These are phyloP conservation scores for Hypolimnas misippus DNA, from an alignment of 2,888 invertebrate genomes.

Conservation along the genomic window DNA sequence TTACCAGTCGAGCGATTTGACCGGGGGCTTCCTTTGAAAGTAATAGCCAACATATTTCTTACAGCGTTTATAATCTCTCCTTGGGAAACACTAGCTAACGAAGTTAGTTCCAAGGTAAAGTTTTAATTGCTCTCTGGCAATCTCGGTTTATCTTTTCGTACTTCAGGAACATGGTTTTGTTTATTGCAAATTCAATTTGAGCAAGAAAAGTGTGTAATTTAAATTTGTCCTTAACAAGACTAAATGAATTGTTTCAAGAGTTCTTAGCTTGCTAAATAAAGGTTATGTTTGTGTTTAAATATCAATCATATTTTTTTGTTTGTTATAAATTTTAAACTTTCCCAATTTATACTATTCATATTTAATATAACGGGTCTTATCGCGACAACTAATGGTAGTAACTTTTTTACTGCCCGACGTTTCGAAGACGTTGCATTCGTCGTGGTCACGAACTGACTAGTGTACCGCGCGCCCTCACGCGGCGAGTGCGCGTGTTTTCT, in stretches of 20 bases:
- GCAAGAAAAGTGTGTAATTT: constrained; percentile 33
- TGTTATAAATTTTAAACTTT: too few relatives aligned
- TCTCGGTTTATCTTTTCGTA: constrained; percentile 81
- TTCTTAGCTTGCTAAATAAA: neutral
- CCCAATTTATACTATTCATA: too few relatives aligned
- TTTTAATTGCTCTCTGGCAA: constrained; percentile 82
- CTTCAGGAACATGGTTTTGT: constrained; percentile 73
- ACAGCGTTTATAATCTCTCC: constrained; percentile 66
- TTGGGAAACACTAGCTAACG: constrained; percentile 74
- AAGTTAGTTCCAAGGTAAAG: constrained; percentile 81
- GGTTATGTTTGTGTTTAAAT: neutral
- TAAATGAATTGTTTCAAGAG: neutral
- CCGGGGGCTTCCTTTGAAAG: constrained; percentile 15
- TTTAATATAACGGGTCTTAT: too few relatives aligned
- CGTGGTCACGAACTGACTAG: too few relatives aligned
- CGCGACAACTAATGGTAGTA: too few relatives aligned
- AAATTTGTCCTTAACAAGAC: constrained; percentile 24
- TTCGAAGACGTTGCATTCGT: too few relatives aligned
- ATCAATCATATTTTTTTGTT: too few relatives aligned
- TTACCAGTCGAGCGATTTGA: constrained; percentile 23
- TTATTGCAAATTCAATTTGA: constrained; percentile 80
- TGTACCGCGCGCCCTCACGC: too few relatives aligned
- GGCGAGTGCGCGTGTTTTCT: too few relatives aligned
- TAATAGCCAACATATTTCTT: constrained; percentile 71
- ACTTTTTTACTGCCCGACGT: too few relatives aligned